A percentile compares a stretch with the other conserved stretches of the same genome.
These are phyloP conservation scores for Cheirogaleus medius DNA, from an alignment of 2,113 vertebrate genomes.

Conservation along the genomic window DNA sequence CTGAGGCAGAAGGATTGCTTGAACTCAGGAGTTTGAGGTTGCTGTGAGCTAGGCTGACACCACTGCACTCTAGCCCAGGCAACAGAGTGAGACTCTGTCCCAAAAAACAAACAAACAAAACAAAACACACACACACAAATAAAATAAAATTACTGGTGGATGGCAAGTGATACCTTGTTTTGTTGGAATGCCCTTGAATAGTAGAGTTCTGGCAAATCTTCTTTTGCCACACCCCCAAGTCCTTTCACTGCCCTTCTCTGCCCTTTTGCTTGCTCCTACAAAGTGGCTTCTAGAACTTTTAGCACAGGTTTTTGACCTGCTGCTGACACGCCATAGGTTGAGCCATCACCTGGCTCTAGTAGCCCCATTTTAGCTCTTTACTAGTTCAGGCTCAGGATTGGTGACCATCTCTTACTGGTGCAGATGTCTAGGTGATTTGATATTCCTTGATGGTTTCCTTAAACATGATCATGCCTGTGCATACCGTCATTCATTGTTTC, in stretches of 20 bases:
- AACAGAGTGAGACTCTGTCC: too few relatives aligned
- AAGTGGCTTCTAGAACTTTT: background rate
- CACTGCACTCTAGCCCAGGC: too few relatives aligned
- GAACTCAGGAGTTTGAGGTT: too few relatives aligned
- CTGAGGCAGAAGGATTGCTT: too few relatives aligned
- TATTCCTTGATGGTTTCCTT: background rate
- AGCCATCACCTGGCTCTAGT: background rate
- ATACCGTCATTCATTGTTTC: background rate
- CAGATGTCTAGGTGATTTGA: background rate
- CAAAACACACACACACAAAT: too few relatives aligned
- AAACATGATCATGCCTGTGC: background rate
- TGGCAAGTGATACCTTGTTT: background rate
- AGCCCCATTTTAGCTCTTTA: background rate
- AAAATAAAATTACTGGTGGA: too few relatives aligned
- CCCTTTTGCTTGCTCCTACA: background rate
- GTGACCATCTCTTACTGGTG: background rate
- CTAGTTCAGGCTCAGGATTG: background rate
- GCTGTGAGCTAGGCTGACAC: too few relatives aligned
- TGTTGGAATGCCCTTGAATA: background rate
- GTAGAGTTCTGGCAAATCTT: background rate
- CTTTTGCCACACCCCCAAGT: background rate
- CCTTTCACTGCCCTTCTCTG: background rate
- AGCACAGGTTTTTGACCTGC: background rate
- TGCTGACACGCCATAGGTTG: rapidly evolving
- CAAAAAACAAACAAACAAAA: too few relatives aligned